Conservation (phyloP, 2,797 vertebrate genomes). For the Pipistrellus pipistrellus region DNA sequence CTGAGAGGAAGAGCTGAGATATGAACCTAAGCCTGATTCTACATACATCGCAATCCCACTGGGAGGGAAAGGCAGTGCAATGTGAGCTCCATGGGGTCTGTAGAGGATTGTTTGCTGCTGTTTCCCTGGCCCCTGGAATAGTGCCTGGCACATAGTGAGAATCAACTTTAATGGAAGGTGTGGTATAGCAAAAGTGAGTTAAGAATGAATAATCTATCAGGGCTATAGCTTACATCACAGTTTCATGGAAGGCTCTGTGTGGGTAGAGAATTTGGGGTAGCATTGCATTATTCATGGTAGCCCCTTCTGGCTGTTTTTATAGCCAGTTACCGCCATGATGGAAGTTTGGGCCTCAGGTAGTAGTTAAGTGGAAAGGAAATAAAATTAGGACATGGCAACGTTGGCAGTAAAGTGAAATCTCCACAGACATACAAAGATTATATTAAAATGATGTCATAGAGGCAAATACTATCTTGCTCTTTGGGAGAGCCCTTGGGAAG, state of each 20-base stretch:
- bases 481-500: neutral
- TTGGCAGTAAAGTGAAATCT: neutral
- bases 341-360: neutral
- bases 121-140: neutral
- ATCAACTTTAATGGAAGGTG: slow-evolving; percentile 1
- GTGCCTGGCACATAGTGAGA: neutral
- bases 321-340: neutral
- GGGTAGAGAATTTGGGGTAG: neutral
- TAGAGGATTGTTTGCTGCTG: neutral
- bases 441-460: neutral
- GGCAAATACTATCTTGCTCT: neutral
- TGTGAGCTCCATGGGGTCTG: neutral
- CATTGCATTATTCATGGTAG: neutral
- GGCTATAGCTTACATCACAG: neutral
- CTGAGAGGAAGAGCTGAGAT: slow-evolving; percentile 47
- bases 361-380: slow-evolving; percentile 18
- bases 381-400: neutral
- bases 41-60: neutral
- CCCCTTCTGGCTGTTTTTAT: slow-evolving; percentile 19
- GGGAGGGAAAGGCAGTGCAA: neutral
- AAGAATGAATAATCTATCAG: slow-evolving; percentile 14
- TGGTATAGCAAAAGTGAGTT: neutral
- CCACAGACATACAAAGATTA: neutral
- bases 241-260: neutral
- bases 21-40: neutral